Percentiles rank a stretch among this genome's conserved stretches.
phyloP scores from a whole-genome alignment of 2,888 invertebrate species.

The Petrolisthes manimaculis region DNA sequence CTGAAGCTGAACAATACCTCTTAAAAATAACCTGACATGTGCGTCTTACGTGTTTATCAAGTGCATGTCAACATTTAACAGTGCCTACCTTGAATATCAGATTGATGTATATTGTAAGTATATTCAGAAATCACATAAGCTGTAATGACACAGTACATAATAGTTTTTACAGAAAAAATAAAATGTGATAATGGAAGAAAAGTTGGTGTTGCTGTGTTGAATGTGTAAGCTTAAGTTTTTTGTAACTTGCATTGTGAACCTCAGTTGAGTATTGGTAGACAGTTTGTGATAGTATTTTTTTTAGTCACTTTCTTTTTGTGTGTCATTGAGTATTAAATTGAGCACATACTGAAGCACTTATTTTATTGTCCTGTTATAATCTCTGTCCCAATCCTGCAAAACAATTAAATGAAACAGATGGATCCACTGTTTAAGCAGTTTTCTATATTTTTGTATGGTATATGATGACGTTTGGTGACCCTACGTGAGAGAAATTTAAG shows the following conservation, averaged over 20 bases:
- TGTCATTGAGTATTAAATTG: conserved; percentile 57
- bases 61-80: conserved; percentile 44
- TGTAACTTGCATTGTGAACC: conserved; percentile 51
- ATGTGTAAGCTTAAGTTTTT: conserved; percentile 52
- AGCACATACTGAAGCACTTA: conserved; percentile 38
- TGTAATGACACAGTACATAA: conserved; percentile 53
- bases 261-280: conserved; percentile 54
- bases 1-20: conserved; percentile 31
- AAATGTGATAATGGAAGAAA: conserved; percentile 47
- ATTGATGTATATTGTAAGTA: conserved; percentile 46
- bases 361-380: conserved; percentile 12
- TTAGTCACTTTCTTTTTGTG: conserved; percentile 58
- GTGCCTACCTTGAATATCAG: conserved; percentile 52
- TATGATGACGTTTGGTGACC: too few relatives aligned
- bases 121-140: conserved; percentile 43
- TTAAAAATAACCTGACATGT: conserved; percentile 42
- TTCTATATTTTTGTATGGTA: too few relatives aligned
- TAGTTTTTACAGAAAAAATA: conserved; percentile 43
- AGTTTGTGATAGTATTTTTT: conserved; percentile 56
- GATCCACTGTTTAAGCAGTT: too few relatives aligned
- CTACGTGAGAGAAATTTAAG: too few relatives aligned
- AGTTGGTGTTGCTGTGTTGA: conserved; percentile 40
- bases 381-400: background rate
- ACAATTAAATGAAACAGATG: too few relatives aligned
- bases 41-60: conserved; percentile 33